Base-by-base conservation (phyloP, 2,113 vertebrate genomes). In the Columba livia region DNA sequence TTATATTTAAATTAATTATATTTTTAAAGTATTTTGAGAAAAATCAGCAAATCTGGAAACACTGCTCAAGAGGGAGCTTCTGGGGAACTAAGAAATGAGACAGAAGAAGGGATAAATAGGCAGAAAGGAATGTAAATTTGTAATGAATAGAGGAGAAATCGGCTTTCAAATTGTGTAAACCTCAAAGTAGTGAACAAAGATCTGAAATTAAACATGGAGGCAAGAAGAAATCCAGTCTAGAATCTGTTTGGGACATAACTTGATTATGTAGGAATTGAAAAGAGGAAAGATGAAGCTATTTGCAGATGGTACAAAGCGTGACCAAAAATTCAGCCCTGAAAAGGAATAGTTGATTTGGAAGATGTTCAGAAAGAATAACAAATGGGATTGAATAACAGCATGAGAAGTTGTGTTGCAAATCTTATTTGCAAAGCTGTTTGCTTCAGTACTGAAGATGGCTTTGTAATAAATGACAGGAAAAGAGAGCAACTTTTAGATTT, bases 371-470 rank as follows among this genome's bases (percentile, higher is more conserved):
- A 69, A 28, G 50, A 85, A 15, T 42, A 83, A 32, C 9, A 24
- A 79, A 44, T 3, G 24, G 15, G 17, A 56, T 82, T 93, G 34
- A 32, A 15, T 73, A 77, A 34, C 16, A 62, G 15, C 31, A 15
- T 72, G 70, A 82, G 34, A 89, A 91, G 56, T n/a, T 51, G 29
- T 78, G 65, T n/a, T n/a, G n/a, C n/a, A n/a, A 51, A 40, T 32
- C 14, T 86, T 86, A 50, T 66, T 83, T 84, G 47, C 74, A 61
- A 53, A 92, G 15, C 38, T 72, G 15, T 85, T 92, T 66, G 12
- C 24, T 74, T 88, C 15, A 42, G 19, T 44, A 34, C 54, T 60
- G 51, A 70, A 95, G 72, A 64, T 18, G 4, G 4, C 77, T 90
- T 86, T 58, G 44, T 74, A 84, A 54, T 71, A 86, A 80, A 73